These are phyloP conservation scores for Myrmophylax atrothorax DNA, from an alignment of 2,113 vertebrate genomes.

Conservation along the genomic window DNA sequence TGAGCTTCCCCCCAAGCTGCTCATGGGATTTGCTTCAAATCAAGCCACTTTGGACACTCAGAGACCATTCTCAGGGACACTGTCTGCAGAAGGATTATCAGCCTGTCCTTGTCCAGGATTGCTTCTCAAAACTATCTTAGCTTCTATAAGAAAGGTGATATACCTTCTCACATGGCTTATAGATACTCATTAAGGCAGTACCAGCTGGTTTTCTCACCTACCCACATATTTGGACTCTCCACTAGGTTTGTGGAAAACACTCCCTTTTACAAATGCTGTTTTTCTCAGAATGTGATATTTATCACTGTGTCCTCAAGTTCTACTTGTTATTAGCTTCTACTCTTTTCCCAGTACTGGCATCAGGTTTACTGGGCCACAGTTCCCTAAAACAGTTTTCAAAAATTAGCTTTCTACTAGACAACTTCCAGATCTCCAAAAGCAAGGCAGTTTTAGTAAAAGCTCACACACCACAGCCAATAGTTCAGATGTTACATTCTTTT, in stretches of 20 bases:
- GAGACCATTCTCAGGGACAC: background rate
- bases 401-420: background rate
- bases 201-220: background rate
- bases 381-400: background rate
- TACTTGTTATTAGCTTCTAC: background rate
- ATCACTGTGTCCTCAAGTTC: background rate
- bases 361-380: background rate
- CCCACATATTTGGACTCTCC: background rate
- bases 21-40: background rate
- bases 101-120: background rate
- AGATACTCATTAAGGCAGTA: background rate
- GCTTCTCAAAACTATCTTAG: background rate
- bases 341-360: background rate
- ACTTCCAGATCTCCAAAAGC: background rate
- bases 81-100: background rate
- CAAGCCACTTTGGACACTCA: background rate
- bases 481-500: background rate
- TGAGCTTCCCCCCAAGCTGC: background rate
- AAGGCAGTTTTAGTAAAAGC: background rate
- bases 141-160: conserved; percentile 15
- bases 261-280: background rate
- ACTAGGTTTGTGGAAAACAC: background rate
- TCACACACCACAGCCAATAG: background rate
- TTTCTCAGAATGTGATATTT: background rate
- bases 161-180: background rate